phyloP scores from a whole-genome alignment of 2,797 vertebrate genomes.

The Brotogeris chrysoptera region DNA sequence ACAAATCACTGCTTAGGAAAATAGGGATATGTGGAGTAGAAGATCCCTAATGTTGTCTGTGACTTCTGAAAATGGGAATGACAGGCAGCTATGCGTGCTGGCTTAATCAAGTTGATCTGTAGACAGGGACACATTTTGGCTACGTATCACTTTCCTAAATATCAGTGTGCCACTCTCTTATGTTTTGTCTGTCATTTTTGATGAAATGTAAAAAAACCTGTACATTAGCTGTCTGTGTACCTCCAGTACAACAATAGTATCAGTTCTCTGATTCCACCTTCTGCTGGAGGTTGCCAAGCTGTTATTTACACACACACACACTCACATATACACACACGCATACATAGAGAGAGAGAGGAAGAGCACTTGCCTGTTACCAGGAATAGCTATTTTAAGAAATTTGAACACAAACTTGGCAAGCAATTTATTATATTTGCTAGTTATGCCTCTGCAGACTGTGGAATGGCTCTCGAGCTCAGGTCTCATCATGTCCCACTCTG shows the following conservation, averaged over 20 bases:
- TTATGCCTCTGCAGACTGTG: neutral
- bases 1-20: neutral
- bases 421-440: neutral
- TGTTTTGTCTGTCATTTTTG: neutral
- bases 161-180: neutral
- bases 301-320: neutral
- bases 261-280: neutral
- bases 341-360: neutral
- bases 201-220: neutral
- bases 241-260: neutral
- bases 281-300: neutral
- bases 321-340: too few relatives aligned
- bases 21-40: neutral
- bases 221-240: neutral
- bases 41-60: neutral
- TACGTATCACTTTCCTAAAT: neutral
- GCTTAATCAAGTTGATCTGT: neutral
- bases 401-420: neutral
- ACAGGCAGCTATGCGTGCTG: neutral
- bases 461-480: neutral
- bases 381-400: neutral
- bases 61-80: neutral
- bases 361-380: neutral
- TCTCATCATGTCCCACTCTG: neutral
- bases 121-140: neutral